Base-by-base conservation (phyloP, 2,888 invertebrate genomes). In the Euplagia quadripunctaria region DNA sequence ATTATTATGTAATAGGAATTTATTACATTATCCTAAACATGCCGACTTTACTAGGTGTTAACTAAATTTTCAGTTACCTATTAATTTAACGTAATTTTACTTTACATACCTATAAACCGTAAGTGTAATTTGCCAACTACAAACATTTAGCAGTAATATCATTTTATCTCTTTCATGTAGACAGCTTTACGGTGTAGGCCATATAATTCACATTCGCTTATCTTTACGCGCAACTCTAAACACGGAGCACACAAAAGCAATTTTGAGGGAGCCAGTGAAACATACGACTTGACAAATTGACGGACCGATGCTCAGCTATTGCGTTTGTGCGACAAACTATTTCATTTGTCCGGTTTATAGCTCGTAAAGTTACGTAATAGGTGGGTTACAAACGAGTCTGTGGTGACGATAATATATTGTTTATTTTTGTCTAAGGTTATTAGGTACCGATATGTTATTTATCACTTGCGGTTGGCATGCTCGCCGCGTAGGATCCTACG, bases 331-430 rank as follows among this genome's bases (percentile, higher is more conserved):
- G 82, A 86, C 88, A 86, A 90, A 90, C 90, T 90, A 90, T 90
- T 90, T 90, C 90, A 90, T 90, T 90, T 89, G 90, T 90, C 90
- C 90, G 87, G 88, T 88, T 89, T 90, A 90, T 88, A 87, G 89
- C 85, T 86, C 87, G 89, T 88, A 89, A 88, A 88, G 79, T 85
- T 83, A 81, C 82, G 83, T 86, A 87, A 87, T 87, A 85, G 81
- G 79, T 80, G 73, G 78, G 85, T 82, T 79, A 85, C 86, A 83
- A 86, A 86, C 82, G 86, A 83, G 76, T 64, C 79, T 83, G 82
- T 70, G 81, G 85, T 86, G 86, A 85, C 84, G 79, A 84, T 88
- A 86, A 88, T 84, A 85, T 85, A 87, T 88, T 82, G 88, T 87
- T 84, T 87, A 86, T 87, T 87, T 83, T 86, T 82, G 68, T 74